Evolutionary conservation across 2,797 vertebrate genomes (phyloP), one percentile per base, ranked within the genome.

Genomic region (Nyctalus aviator): DNA sequence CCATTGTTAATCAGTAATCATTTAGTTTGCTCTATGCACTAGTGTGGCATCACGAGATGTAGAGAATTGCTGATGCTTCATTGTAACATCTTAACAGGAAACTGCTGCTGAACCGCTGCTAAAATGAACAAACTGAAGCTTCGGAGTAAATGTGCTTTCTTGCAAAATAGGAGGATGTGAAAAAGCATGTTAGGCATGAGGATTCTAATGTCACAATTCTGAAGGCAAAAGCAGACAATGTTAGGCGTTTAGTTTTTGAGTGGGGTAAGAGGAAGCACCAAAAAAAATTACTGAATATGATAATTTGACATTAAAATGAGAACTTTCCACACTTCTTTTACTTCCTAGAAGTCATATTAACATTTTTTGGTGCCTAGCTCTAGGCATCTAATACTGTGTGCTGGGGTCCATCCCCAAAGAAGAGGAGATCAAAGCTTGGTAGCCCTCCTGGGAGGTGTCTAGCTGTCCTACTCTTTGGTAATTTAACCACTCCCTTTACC

Each of bases 121-220:
- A 6, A 82, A 73, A 82, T 0, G 75, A 84, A 64, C 66, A 89
- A 23, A 86, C 86, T 69, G 46, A 55, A 88, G n/a, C 59, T 57
- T 72, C 50, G 72, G 57, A 53, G 12, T 82, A 83, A 88, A 79
- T 87, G 6, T 83, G 59, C 86, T 79, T 91, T 94, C 91, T 96
- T 96, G 93, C 94, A 95, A 73, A 96, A 95, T 72, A 93, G 92
- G 78, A 92, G 95, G 94, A 93, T 96, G 68, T 95, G 95, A 91
- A 89, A 96, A 94, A 93, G 81, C 73, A 44, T 77, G 78, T 66
- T 92, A 92, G 82, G 68, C 86, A 83, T 18, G 27, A 72, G 78
- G 44, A 44, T 81, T 94, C 69, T 93, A 21, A 79, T 91, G 91
- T 90, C 90, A 84, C 59, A 86, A 37, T 72, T 92, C 59, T 77